phyloP scores from a whole-genome alignment of 1,140 invertebrate genomes.

The Leptonema lineaticorne region DNA sequence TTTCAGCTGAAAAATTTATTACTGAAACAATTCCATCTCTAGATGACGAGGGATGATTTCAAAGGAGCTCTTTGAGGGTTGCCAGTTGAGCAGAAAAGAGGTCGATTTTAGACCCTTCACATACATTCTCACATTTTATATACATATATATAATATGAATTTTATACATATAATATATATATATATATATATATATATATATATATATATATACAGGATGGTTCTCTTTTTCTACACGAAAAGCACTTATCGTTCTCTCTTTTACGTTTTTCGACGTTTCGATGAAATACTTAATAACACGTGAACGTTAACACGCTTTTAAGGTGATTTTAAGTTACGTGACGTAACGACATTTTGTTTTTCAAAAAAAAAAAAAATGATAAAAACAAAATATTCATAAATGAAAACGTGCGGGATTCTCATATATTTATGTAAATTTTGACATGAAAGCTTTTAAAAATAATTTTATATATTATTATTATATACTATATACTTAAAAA shows the following conservation, averaged over 20 bases:
- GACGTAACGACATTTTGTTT: neutral
- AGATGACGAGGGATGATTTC: neutral
- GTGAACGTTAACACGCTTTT: constrained; percentile 16
- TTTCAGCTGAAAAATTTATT: too few relatives aligned
- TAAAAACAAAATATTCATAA: neutral
- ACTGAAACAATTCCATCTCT: neutral
- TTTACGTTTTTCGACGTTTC: constrained; percentile 14
- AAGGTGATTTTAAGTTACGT: neutral
- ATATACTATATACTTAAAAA: too few relatives aligned
- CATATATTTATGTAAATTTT: too few relatives aligned
- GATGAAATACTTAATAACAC: constrained; percentile 20
- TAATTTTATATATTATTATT: too few relatives aligned
- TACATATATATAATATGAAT: too few relatives aligned
- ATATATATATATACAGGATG: too few relatives aligned
- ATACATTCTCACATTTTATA: too few relatives aligned
- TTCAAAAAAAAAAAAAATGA: neutral
- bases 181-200: too few relatives aligned
- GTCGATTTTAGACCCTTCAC: constrained; percentile 14
- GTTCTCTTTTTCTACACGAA: too few relatives aligned
- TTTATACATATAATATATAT: too few relatives aligned
- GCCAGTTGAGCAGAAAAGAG: constrained; percentile 22
- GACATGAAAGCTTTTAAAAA: too few relatives aligned
- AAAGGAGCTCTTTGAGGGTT: neutral
- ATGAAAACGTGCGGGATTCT: too few relatives aligned
- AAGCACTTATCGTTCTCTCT: constrained; percentile 23